These are phyloP conservation scores for Pecten maximus DNA, from an alignment of 2,888 invertebrate species.

Conservation along the genomic window DNA sequence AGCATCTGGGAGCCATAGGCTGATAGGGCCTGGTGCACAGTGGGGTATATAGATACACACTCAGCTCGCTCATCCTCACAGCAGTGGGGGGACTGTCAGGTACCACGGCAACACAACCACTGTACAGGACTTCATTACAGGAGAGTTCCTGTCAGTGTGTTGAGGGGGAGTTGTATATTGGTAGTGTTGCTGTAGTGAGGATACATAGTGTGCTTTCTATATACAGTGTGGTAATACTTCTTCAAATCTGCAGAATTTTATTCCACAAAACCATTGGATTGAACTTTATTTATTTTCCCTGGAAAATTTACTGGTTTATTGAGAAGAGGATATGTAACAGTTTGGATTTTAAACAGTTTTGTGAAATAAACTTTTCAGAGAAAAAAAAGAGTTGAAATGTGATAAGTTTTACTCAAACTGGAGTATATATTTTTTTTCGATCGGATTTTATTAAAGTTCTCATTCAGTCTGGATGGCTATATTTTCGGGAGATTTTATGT, in stretches of 20 bases:
- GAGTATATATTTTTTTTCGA: background rate
- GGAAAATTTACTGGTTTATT: background rate
- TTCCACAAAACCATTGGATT: background rate
- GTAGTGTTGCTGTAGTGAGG: background rate
- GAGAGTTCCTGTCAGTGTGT: slow-evolving; percentile 1
- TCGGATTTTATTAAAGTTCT: background rate
- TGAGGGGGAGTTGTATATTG: background rate
- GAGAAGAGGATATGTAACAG: background rate
- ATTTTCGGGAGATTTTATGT: slow-evolving; percentile 17
- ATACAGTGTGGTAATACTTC: background rate
- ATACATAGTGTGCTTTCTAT: background rate
- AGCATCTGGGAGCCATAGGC: slow-evolving; percentile 9
- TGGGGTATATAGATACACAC: slow-evolving; percentile 26
- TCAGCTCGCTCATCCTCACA: background rate
- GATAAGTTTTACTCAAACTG: slow-evolving; percentile 1
- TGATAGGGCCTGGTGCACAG: background rate
- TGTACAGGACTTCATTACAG: slow-evolving; percentile 7
- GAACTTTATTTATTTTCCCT: background rate
- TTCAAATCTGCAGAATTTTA: background rate
- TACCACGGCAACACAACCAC: slow-evolving; percentile 35
- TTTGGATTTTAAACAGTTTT: background rate
- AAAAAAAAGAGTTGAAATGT: background rate
- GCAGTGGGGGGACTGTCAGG: slow-evolving; percentile 18
- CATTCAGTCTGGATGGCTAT: background rate
- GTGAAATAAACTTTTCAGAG: background rate